Evolutionary conservation across 2,888 invertebrate genomes (phyloP).

Genomic region (Brachyopa scutellaris): DNA sequence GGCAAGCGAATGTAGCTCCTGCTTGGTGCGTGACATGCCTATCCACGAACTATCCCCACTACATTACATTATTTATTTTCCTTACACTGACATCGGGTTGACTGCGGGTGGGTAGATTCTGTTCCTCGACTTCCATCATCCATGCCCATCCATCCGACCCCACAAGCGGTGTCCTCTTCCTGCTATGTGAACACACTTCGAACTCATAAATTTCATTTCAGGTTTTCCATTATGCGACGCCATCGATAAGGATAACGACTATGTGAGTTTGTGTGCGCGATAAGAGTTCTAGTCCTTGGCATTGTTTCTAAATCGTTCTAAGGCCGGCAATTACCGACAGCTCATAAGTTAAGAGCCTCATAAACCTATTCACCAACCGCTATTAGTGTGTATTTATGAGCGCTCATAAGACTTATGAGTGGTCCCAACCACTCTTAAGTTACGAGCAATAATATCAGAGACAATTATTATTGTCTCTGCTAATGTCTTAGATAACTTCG

Average conservation of each 20-base stretch:
- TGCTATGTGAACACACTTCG: slow-evolving; percentile 27
- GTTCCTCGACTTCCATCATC: slow-evolving; percentile 35
- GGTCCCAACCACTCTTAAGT: too few relatives aligned
- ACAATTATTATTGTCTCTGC: too few relatives aligned
- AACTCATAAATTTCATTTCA: slow-evolving; percentile 49
- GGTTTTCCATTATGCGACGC: slow-evolving; percentile 58
- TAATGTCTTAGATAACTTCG: too few relatives aligned
- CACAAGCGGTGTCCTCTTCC: not conserved
- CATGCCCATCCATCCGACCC: too few relatives aligned
- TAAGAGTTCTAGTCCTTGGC: slow-evolving; percentile 11
- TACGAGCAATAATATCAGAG: too few relatives aligned
- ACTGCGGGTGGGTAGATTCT: slow-evolving; percentile 30
- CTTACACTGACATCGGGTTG: slow-evolving; percentile 49
- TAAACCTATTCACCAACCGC: too few relatives aligned
- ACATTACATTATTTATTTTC: slow-evolving; percentile 51
- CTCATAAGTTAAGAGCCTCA: too few relatives aligned
- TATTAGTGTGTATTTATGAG: too few relatives aligned
- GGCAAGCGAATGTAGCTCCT: slow-evolving; percentile 20
- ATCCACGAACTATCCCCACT: slow-evolving; percentile 57
- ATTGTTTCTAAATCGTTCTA: slow-evolving; percentile 31
- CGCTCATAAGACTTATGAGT: too few relatives aligned
- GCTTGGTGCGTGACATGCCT: slow-evolving; percentile 60
- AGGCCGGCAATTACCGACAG: too few relatives aligned
- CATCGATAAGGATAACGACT: slow-evolving; percentile 69
- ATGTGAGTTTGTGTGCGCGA: not conserved